Base-by-base conservation (phyloP, 2,888 invertebrate genomes). In the Drosophila pullipes region DNA sequence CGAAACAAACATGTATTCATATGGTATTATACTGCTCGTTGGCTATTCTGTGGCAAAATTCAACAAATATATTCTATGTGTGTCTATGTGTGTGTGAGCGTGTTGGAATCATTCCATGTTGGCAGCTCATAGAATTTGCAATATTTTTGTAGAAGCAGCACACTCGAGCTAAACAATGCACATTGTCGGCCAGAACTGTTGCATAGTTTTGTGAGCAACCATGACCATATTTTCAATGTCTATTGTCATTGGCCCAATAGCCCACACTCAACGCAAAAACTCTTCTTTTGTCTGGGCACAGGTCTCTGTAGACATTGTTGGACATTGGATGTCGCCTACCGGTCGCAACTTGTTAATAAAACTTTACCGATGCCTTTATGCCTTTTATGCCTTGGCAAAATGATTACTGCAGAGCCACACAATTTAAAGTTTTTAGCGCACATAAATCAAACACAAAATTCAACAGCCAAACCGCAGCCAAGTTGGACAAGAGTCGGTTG, bases 361-460 rank as follows among this genome's bases (percentile, higher is more conserved):
- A 86, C 76, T 89, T 86, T 89, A 78, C 85, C 81, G 75, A 85
- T 83, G n/a, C n/a, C n/a, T n/a, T n/a, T n/a, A n/a, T n/a, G n/a
- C n/a, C n/a, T n/a, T 85, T 78, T 69, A 61, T 76, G 69, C 68
- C 59, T 72, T 67, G 67, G 61, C 63, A 61, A 76, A 81, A 74
- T 79, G 69, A 78, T 80, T 75, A 72, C 74, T 69, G 53, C 67
- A 47, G 41, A 64, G 61, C 70, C 25, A 79, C 85, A 88, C 89
- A 90, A 73, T 83, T 86, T 85, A 83, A 89, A 89, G 83, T 90
- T 85, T 80, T 76, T 52, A 53, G 73, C 71, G 61, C 76, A 83
- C 84, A 87, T 87, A 90, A 90, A 86, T 86, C 86, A 86, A 75
- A 79, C 73, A 82, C 86, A 89, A 75, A 74, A 82, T 82, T 74